Conservation (phyloP, 1,140 invertebrate species). For the Ectropis grisescens region DNA sequence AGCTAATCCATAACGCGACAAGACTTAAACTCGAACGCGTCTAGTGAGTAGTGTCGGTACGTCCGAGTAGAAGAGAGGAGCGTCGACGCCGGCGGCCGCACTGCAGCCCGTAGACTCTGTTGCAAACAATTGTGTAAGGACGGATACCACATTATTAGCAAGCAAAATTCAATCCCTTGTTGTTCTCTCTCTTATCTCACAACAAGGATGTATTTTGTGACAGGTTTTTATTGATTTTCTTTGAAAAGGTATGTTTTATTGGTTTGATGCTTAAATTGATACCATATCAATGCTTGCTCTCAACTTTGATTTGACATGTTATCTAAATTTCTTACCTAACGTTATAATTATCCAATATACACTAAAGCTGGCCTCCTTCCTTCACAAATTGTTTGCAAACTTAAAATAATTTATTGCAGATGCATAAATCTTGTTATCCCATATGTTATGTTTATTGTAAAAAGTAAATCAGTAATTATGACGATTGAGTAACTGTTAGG, state of each 20-base stretch:
- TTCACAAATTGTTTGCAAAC: slow-evolving; percentile 91
- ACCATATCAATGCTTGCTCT: slow-evolving; percentile 49
- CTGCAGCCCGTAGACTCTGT: slow-evolving; percentile 6
- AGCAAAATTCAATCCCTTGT: slow-evolving; percentile 35
- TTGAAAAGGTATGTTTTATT: slow-evolving; percentile 66
- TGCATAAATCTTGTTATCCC: not conserved
- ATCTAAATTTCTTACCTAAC: slow-evolving; percentile 31
- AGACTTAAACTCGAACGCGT: slow-evolving; percentile 17
- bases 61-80: slow-evolving; percentile 16
- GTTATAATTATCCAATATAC: slow-evolving; percentile 26
- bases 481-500: no score
- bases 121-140: slow-evolving; percentile 72
- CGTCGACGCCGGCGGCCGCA: slow-evolving; percentile 13
- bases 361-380: slow-evolving; percentile 83
- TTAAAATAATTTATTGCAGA: slow-evolving; percentile 7
- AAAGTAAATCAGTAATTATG: no score
- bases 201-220: slow-evolving; percentile 48
- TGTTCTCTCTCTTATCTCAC: slow-evolving; percentile 20
- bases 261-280: slow-evolving; percentile 41
- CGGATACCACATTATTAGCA: slow-evolving; percentile 60
- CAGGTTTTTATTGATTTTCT: slow-evolving; percentile 62
- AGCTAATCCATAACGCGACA: slow-evolving; percentile 8
- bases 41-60: slow-evolving; percentile 19
- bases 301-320: slow-evolving; percentile 30
- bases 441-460: no score